Percentiles rank a stretch among this genome's conserved stretches.
phyloP scores from a whole-genome alignment of 2,797 vertebrate species.

The Micropoecilia bifurca region DNA sequence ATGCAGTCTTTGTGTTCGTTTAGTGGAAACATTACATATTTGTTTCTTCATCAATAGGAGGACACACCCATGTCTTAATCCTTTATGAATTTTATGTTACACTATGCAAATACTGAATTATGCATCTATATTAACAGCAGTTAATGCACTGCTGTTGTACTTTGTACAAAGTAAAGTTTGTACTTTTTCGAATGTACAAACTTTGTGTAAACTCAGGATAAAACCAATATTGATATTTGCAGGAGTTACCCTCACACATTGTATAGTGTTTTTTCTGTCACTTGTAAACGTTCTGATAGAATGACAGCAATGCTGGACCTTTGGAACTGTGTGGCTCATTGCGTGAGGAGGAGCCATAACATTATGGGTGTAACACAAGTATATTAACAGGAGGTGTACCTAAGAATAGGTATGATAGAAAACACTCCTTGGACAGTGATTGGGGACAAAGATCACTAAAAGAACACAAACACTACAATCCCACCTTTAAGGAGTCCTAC shows the following conservation, averaged over 20 bases:
- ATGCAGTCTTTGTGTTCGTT: not conserved
- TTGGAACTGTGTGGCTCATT: constrained; percentile 45
- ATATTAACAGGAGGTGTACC: constrained; percentile 69
- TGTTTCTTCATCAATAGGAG: not conserved
- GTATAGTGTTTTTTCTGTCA: not conserved
- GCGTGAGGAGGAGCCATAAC: constrained; percentile 57
- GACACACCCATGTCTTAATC: not conserved
- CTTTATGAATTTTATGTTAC: not conserved
- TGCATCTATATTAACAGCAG: not conserved
- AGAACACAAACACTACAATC: not conserved
- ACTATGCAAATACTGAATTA: not conserved
- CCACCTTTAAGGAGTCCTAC: constrained; percentile 2
- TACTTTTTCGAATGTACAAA: too few species aligned
- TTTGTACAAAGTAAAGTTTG: too few species aligned
- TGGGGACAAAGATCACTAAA: constrained; percentile 2
- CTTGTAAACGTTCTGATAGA: constrained; percentile 55
- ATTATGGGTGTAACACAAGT: constrained; percentile 51
- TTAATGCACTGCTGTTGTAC: not conserved
- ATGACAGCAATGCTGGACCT: constrained; percentile 54
- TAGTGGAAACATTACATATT: not conserved
- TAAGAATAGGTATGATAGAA: constrained; percentile 73
- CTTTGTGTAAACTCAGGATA: not conserved
- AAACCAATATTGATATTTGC: not conserved
- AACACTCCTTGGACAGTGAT: constrained; percentile 5
- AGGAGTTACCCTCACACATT: not conserved